Evolutionary conservation across 2,797 vertebrate genomes (phyloP), one percentile per base, ranked within the genome.

Genomic region (Sebastiscus albofasciatus): DNA sequence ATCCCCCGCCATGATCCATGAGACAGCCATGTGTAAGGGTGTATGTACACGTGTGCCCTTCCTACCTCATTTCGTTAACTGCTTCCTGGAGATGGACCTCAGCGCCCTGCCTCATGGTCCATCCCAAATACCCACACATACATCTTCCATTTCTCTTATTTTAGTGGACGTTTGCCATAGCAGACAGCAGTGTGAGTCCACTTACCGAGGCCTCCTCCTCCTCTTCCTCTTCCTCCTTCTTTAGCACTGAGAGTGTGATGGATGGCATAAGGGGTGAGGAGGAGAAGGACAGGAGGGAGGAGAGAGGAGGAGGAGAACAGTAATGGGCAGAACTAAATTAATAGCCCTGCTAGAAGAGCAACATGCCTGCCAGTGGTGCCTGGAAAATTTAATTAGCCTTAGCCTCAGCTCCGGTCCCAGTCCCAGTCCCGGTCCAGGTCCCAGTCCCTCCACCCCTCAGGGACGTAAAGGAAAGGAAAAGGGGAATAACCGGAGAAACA

Each of bases 301-400:
- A 27, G 61, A 46, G 66, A 60, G 72, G 79, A 64, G 77, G 74
- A 89, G 88, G 84, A 73, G 80, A 86, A 76, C 64, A 2, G 85
- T 94, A 93, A 94, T 94, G 80, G 90, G 86, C 89, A 87, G 88
- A 90, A 87, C 90, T 94, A 93, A 95, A 93, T 94, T 91, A 95
- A 93, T 93, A 90, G 90, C 85, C 79, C 86, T 85, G 89, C 93
- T 89, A 86, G 90, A 92, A 76, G 92, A 92, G 90, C 91, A 93
- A 87, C 93, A 90, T 94, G 92, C 91, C 94, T 90, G 86, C 86
- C 81, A 90, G 90, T 76, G 68, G 76, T 87, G 81, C 90, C 87
- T 89, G 85, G 89, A 90, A 94, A 95, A 96, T 95, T 85, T 60
- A 95, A 96, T 96, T 93, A 95, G 87, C 83, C 80, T 68, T 74